Percentiles rank a stretch among this genome's conserved stretches.
phyloP scores from a whole-genome alignment of 2,113 vertebrate genomes.

The Lagopus muta region DNA sequence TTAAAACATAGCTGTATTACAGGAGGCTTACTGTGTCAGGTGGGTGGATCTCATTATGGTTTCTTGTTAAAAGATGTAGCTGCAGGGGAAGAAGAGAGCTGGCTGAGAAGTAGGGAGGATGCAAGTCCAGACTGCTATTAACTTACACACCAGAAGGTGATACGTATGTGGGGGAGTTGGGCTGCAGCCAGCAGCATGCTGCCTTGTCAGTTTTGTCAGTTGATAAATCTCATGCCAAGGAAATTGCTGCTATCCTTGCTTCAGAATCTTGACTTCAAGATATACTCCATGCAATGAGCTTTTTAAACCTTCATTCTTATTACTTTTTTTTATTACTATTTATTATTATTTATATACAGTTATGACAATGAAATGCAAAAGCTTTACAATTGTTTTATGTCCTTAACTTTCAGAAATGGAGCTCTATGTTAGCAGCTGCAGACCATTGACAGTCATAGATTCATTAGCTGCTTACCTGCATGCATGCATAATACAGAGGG shows the following conservation, averaged over 20 bases:
- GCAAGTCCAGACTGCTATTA: conserved; percentile 69
- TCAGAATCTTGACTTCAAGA: conserved; percentile 26
- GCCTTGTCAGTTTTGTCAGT: conserved; percentile 64
- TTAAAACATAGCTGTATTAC: conserved; percentile 68
- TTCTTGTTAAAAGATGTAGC: conserved; percentile 73
- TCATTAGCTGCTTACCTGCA: not conserved
- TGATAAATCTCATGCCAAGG: conserved; percentile 43
- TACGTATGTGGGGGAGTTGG: conserved; percentile 40
- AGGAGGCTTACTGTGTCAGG: conserved; percentile 45
- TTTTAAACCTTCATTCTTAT: not conserved
- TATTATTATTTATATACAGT: not conserved
- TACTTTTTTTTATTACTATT: not conserved
- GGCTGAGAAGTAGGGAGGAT: conserved; percentile 59
- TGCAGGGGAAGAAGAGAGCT: conserved; percentile 48
- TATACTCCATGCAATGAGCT: not conserved
- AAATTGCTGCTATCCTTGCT: conserved; percentile 18
- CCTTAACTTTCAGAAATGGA: not conserved
- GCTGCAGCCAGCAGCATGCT: conserved; percentile 39
- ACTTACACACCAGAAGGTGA: conserved; percentile 65
- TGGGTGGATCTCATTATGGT: conserved; percentile 68
- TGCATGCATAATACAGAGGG: not conserved
- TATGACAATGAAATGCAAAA: not conserved
- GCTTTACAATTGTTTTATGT: not conserved
- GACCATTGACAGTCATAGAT: not conserved
- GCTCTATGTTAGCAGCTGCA: not conserved